Percentiles rank a stretch among this genome's conserved stretches.
Evolutionary conservation across 1,140 invertebrate genomes (phyloP).

Genomic region (Macrobrachium rosenbergii): DNA sequence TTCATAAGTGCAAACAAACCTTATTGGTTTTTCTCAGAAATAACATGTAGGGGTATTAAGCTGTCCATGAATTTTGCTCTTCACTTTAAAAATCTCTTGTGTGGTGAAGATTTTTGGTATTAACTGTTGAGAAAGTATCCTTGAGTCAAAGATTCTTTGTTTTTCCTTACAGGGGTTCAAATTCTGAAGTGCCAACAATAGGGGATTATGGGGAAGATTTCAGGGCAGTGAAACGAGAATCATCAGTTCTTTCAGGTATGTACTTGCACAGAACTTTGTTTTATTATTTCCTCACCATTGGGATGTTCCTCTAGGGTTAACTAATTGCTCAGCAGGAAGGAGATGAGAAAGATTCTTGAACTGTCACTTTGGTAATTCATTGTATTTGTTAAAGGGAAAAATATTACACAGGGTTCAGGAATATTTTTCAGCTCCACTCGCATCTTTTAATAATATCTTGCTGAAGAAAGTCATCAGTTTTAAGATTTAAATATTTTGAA

Average conservation of each 20-base stretch:
- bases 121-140: too few relatives aligned
- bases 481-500: constrained; percentile 59
- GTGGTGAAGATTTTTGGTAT: background rate
- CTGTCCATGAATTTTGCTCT: too few relatives aligned
- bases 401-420: constrained; percentile 30
- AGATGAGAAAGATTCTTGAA: constrained; percentile 52
- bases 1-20: too few relatives aligned
- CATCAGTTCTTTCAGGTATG: constrained; percentile 57
- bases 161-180: constrained; percentile 41
- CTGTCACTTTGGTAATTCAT: background rate
- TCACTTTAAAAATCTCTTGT: too few relatives aligned
- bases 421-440: constrained; percentile 38
- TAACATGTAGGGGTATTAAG: too few relatives aligned
- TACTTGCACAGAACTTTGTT: constrained; percentile 2
- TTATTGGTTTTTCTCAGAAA: too few relatives aligned
- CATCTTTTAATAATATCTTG: constrained; percentile 52
- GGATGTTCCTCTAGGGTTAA: constrained; percentile 49
- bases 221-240: constrained; percentile 13
- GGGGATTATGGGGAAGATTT: constrained; percentile 19
- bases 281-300: constrained; percentile 21
- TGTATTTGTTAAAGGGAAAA: constrained; percentile 4
- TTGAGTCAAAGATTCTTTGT: background rate
- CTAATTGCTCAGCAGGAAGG: constrained; percentile 53
- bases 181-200: constrained; percentile 34
- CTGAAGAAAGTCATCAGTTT: constrained; percentile 50